Conservation (phyloP, 2,113 vertebrate genomes). For the mouse (Mus musculus) region GRCm39 chr8:53114501-53115000, state of each 20-base stretch:
- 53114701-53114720: neutral
- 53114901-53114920: neutral
- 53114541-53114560: neutral
- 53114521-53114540: neutral
- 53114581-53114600: neutral
- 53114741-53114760: neutral
- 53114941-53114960: too few species aligned
- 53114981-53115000: neutral
- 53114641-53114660: neutral
- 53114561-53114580: neutral
- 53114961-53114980: too few species aligned
- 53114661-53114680: too few species aligned
- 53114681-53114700: neutral
- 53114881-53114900: neutral
- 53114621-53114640: neutral
- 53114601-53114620: rapidly evolving
- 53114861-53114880: neutral
- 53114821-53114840: too few species aligned
- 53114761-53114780: neutral
- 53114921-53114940: neutral
- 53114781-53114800: neutral
- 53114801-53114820: neutral
- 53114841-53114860: neutral
- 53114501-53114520: neutral
- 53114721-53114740: rapidly evolving